These are phyloP conservation scores for Drosophila tsacasi DNA, from an alignment of 1,140 invertebrate genomes.

Conservation along the genomic window DNA sequence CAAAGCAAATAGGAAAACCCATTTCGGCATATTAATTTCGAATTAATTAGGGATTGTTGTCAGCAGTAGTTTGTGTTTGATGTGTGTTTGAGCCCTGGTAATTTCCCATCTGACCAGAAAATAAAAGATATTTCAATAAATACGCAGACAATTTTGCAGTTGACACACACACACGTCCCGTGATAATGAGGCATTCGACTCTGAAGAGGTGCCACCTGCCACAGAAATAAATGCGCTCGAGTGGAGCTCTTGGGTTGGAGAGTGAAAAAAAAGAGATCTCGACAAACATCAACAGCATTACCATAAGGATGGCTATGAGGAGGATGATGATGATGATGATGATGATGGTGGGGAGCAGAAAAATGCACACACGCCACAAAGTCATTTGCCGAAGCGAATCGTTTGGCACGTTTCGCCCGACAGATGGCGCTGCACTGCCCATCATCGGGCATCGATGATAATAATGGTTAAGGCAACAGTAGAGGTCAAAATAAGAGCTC, in stretches of 20 bases:
- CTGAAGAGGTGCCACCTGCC: constrained; percentile 58
- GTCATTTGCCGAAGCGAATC: constrained; percentile 58
- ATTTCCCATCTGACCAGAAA: constrained; percentile 1
- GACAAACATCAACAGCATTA: constrained; percentile 38
- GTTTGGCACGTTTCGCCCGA: constrained; percentile 43
- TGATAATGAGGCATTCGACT: constrained; percentile 29
- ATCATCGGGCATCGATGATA: constrained; percentile 29
- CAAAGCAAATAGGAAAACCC: constrained; percentile 15
- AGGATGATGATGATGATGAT: constrained; percentile 21
- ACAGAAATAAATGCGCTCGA: constrained; percentile 43
- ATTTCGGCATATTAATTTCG: constrained; percentile 1
- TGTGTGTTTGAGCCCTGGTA: neutral
- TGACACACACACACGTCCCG: constrained; percentile 25
- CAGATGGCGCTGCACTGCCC: constrained; percentile 52
- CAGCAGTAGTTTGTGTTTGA: neutral
- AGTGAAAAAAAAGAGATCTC: constrained; percentile 29
- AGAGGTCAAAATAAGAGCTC: neutral
- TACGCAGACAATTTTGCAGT: constrained; percentile 14
- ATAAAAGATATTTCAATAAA: constrained; percentile 24
- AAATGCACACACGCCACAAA: constrained; percentile 65
- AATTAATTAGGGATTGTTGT: constrained; percentile 16
- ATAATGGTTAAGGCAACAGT: constrained; percentile 3
- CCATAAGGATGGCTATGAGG: constrained; percentile 12
- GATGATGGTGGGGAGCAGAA: constrained; percentile 20
- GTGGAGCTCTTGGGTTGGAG: constrained; percentile 39